Evolutionary conservation across 2,888 invertebrate genomes (phyloP), one percentile per base, ranked within the genome.

Genomic region (Holacanthella duospinosa): DNA sequence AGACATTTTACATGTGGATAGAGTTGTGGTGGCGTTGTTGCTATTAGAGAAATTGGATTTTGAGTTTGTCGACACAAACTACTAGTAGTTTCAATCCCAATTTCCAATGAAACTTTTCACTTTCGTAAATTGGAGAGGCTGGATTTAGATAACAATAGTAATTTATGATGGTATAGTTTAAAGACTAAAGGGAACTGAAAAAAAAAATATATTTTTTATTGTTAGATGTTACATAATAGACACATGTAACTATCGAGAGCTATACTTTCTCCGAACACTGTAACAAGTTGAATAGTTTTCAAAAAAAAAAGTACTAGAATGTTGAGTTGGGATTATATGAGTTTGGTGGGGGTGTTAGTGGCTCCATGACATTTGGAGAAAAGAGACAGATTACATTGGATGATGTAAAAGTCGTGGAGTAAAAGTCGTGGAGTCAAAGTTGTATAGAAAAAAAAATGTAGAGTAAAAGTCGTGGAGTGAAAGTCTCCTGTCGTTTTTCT

Each of bases 81-180:
- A n/a, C n/a, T n/a, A n/a, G n/a, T n/a, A n/a, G n/a, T n/a, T n/a
- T n/a, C n/a, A n/a, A n/a, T n/a, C n/a, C n/a, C n/a, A n/a, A n/a
- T n/a, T n/a, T n/a, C n/a, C n/a, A n/a, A n/a, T 48, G 48, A 48
- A 48, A 48, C 48, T 48, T 48, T 48, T 21, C 21, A 48, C 48
- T 48, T 48, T 48, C 48, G 19, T 48, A 48, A 48, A 48, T 48
- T 48, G 48, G n/a, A 48, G 12, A 4, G 4, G 4, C 21, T 9
- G 21, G n/a, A n/a, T 9, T 48, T 9, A 48, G 21, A 21, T 9
- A 48, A 48, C 21, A 48, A n/a, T 48, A n/a, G 48, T n/a, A 48
- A 48, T 48, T 48, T 48, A 48, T 48, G 12, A 48, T 4, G n/a
- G 36, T 4, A 48, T n/a, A n/a, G 21, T 48, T 16, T n/a, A 21